These are phyloP conservation scores for Jordanella pulchra DNA, from an alignment of 2,797 vertebrate genomes.

Conservation along the genomic window DNA sequence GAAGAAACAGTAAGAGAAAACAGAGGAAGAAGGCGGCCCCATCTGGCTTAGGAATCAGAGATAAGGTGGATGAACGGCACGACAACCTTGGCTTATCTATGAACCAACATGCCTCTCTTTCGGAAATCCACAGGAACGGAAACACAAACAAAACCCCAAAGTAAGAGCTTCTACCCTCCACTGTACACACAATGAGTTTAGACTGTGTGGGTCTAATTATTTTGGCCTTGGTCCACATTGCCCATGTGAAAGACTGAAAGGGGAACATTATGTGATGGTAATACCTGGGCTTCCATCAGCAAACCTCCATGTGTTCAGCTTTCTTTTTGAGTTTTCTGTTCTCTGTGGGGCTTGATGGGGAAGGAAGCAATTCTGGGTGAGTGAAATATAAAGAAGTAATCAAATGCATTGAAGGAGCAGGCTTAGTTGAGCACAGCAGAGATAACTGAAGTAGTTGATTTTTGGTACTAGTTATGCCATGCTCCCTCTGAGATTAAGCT, in stretches of 20 bases:
- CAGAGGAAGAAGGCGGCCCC: conserved; percentile 50
- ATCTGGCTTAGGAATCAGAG: conserved; percentile 72
- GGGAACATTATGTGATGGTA: conserved; percentile 45
- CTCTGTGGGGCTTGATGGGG: conserved; percentile 45
- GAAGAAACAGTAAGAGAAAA: conserved; percentile 49
- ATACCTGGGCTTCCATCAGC: conserved; percentile 50
- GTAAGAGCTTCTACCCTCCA: conserved; percentile 43
- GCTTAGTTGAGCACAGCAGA: conserved; percentile 41
- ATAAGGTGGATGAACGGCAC: conserved; percentile 59
- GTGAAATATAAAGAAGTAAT: conserved; percentile 68
- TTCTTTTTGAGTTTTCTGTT: conserved; percentile 42
- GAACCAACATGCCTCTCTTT: conserved; percentile 66
- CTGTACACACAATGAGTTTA: conserved; percentile 57
- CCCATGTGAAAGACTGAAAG: conserved; percentile 51
- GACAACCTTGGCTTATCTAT: conserved; percentile 71
- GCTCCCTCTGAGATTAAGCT: conserved; percentile 38
- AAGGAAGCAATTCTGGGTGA: conserved; percentile 50
- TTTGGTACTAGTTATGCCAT: conserved; percentile 35
- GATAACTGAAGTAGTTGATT: conserved; percentile 53
- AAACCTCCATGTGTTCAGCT: conserved; percentile 46
- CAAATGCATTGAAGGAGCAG: conserved; percentile 68
- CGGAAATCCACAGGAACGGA: conserved; percentile 60
- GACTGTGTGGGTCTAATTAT: conserved; percentile 66
- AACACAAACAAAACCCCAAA: conserved; percentile 62
- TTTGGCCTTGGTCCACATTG: conserved; percentile 65